Percentiles rank a stretch among this genome's conserved stretches.
These are phyloP conservation scores for Oopsacas minuta DNA, from an alignment of 37 sponge, comb jelly and placozoan species.

Conservation along the genomic window DNA sequence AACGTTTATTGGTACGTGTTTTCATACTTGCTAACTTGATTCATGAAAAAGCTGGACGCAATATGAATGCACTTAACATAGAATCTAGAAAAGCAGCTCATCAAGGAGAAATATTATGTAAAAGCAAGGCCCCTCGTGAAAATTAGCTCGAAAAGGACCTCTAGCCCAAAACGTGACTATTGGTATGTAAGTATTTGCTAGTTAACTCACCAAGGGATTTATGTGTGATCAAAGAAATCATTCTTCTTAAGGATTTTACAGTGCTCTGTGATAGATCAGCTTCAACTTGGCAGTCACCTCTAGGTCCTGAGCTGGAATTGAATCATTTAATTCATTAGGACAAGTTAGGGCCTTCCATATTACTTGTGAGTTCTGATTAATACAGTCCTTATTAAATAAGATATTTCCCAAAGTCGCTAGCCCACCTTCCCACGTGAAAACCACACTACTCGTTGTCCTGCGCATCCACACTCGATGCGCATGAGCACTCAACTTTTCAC, in stretches of 20 bases:
- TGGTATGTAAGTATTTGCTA: no score
- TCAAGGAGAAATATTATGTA: no score
- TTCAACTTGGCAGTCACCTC: not conserved
- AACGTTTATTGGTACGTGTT: no score
- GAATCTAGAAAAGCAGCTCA: no score
- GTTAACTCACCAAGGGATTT: not conserved
- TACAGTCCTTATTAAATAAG: not conserved
- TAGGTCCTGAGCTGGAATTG: not conserved
- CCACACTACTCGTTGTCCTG: not conserved
- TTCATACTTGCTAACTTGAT: no score
- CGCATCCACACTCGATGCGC: slow-evolving; percentile 13
- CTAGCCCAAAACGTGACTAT: no score
- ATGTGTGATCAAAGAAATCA: not conserved
- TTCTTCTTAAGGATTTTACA: not conserved
- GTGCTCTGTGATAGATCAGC: not conserved
- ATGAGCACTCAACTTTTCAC: slow-evolving; percentile 15
- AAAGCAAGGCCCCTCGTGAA: no score
- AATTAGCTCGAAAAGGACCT: no score
- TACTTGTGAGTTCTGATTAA: not conserved
- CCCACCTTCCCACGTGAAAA: not conserved
- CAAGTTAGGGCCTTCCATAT: not conserved
- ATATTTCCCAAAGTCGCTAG: not conserved
- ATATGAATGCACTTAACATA: no score
- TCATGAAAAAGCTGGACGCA: no score
- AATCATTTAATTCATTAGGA: not conserved